Conservation (phyloP, 2,888 invertebrate species). For the Cosmia trapezina region DNA sequence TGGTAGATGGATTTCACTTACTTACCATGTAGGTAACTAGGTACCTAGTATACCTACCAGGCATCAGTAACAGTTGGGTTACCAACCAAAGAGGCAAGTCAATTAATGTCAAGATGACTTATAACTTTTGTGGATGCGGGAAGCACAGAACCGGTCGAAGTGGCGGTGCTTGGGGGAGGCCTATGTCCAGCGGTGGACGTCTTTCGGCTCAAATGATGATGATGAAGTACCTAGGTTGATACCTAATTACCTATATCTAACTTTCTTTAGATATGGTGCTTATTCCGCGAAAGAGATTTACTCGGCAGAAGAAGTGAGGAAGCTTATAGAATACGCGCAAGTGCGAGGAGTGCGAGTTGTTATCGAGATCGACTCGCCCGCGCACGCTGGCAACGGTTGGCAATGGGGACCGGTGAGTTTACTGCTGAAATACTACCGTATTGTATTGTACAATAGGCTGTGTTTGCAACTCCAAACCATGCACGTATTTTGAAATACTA, state of each 20-base stretch:
- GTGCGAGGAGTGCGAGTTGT: conserved; percentile 95
- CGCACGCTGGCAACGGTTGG: conserved; percentile 96
- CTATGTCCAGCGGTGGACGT: too few relatives aligned
- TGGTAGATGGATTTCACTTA: background rate
- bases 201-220: too few relatives aligned
- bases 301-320: conserved; percentile 91
- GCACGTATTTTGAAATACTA: background rate
- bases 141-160: too few relatives aligned
- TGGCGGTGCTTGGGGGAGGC: too few relatives aligned
- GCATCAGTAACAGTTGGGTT: too few relatives aligned
- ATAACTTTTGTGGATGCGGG: background rate
- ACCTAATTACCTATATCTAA: background rate
- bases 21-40: background rate
- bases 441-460: background rate
- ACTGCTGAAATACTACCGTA: background rate
- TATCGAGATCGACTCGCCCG: conserved; percentile 97
- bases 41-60: too few relatives aligned
- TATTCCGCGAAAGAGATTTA: conserved; percentile 93
- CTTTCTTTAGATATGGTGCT: conserved; percentile 92
- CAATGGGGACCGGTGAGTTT: conserved; percentile 92
- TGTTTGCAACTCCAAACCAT: background rate
- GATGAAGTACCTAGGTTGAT: background rate
- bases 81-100: background rate
- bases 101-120: background rate
- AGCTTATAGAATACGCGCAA: conserved; percentile 94